phyloP scores from a whole-genome alignment of 2,113 vertebrate genomes.

The Rostratula benghalensis region DNA sequence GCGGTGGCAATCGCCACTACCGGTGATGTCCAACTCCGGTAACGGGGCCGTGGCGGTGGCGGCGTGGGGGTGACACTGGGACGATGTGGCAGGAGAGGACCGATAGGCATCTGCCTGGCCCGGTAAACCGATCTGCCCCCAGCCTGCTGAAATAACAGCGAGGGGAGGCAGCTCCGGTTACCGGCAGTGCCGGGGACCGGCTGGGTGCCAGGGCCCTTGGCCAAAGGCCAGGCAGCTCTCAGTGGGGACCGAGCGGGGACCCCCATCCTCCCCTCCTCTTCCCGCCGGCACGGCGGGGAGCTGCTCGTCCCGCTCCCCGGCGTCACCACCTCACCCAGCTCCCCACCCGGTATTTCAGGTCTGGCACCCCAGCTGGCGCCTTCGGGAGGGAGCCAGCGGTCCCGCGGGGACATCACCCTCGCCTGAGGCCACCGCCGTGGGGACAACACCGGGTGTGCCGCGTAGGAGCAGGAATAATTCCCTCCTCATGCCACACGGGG shows the following conservation, averaged over 20 bases:
- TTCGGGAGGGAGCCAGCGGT: conserved; percentile 40
- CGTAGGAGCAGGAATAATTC: not conserved
- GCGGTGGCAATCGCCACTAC: not conserved
- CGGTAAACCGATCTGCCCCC: conserved; percentile 46
- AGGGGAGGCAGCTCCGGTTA: conserved; percentile 40
- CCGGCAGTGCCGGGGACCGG: conserved; percentile 32
- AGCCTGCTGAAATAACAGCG: conserved; percentile 68
- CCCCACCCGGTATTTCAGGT: conserved; percentile 56
- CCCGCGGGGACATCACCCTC: not conserved
- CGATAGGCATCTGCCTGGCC: conserved; percentile 54
- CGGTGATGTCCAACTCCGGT: fast-evolving
- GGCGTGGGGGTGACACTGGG: not conserved
- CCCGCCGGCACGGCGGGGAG: not conserved
- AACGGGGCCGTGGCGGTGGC: fast-evolving
- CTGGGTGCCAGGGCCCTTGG: conserved; percentile 44
- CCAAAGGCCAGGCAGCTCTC: not conserved
- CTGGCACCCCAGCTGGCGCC: conserved; percentile 11
- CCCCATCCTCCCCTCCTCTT: not conserved
- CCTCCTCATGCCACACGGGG: not conserved
- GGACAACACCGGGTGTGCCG: not conserved
- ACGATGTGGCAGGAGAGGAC: not conserved
- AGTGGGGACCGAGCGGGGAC: not conserved
- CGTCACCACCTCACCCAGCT: not conserved
- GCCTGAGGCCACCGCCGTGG: not conserved
- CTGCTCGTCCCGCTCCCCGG: not conserved